Evolutionary conservation across 1,140 invertebrate genomes (phyloP), one percentile per base, ranked within the genome.

Genomic region (Pogonus chalceus): DNA sequence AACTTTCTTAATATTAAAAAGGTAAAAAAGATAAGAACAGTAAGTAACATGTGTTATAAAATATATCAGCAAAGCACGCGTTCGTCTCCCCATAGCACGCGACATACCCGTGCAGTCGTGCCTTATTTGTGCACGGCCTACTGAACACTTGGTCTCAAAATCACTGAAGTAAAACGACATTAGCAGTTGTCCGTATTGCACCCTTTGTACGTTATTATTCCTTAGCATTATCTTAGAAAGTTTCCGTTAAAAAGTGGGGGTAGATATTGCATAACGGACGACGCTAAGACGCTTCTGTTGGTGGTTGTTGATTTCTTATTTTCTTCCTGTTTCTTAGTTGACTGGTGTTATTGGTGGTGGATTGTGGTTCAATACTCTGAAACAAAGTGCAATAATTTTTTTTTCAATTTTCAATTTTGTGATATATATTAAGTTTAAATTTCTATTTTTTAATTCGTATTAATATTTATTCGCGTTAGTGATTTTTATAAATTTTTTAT

Each of bases 171-270:
- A 10, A 16, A 43, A 43, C 37, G 18, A 4, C 18, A 31, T 4
- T 7, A 14, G 18, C 37, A 18, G 18, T 16, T 9, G 37, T 18
- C 18, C 18, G 37, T 43, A 43, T 43, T 12, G 37, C 37, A 43
- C 37, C 37, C 26, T 16, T 16, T 43, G 9, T 16, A 4, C 37
- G 37, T 18, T 43, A 16, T 43, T n/a, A n/a, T n/a, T n/a, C n/a
- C 37, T 43, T 43, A 43, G 37, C 4, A 14, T 10, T 43, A 43
- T 4, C 18, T 43, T 4, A 43, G 37, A 43, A 43, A 43, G 18
- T 43, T 12, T 43, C 37, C 37, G 37, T 43, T 43, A 43, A 43
- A 43, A 43, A 43, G 37, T 43, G 37, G 37, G 37, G 37, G 18
- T 7, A 43, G 37, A 43, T 43, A 43, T 7, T 7, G 26, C 26